Evolutionary conservation across 2,113 vertebrate genomes (phyloP).

Genomic region (Mola mola): DNA sequence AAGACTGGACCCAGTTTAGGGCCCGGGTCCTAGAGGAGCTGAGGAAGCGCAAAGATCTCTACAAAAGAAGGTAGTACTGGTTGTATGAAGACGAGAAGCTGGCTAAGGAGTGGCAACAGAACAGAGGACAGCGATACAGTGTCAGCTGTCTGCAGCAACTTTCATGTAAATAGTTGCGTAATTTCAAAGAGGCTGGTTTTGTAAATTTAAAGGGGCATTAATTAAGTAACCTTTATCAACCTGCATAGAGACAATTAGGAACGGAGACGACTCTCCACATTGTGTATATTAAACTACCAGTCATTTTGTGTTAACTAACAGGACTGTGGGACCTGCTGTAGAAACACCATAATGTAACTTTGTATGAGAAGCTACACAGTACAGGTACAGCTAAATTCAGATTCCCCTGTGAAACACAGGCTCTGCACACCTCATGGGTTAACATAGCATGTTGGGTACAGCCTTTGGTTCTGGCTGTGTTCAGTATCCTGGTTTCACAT

Average conservation of each 20-base stretch:
- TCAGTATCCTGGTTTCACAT: neutral
- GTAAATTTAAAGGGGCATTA: slow-evolving; percentile 26
- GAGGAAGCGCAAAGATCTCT: slow-evolving; percentile 89
- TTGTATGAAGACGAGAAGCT: too few relatives aligned
- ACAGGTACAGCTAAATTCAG: too few relatives aligned
- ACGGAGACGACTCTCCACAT: slow-evolving; percentile 6
- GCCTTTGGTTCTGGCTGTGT: neutral
- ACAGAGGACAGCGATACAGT: neutral
- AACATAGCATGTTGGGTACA: neutral
- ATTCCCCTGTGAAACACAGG: too few relatives aligned
- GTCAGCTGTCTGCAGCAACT: neutral
- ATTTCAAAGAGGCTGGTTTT: neutral
- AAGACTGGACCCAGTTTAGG: slow-evolving; percentile 84
- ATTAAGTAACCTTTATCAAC: neutral
- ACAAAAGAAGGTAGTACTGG: slow-evolving; percentile 80
- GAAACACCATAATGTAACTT: neutral
- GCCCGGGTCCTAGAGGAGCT: slow-evolving; percentile 91
- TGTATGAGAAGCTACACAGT: slow-evolving; percentile 10
- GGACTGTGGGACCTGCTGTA: neutral
- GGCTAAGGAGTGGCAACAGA: neutral
- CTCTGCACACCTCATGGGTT: neutral
- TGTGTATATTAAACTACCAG: slow-evolving; percentile 4
- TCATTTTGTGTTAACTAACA: slow-evolving; percentile 1
- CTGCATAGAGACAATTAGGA: slow-evolving; percentile 7
- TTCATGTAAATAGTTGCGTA: neutral